phyloP scores from a whole-genome alignment of 1,140 invertebrate species.

The Pseudobourletiella spinata region DNA sequence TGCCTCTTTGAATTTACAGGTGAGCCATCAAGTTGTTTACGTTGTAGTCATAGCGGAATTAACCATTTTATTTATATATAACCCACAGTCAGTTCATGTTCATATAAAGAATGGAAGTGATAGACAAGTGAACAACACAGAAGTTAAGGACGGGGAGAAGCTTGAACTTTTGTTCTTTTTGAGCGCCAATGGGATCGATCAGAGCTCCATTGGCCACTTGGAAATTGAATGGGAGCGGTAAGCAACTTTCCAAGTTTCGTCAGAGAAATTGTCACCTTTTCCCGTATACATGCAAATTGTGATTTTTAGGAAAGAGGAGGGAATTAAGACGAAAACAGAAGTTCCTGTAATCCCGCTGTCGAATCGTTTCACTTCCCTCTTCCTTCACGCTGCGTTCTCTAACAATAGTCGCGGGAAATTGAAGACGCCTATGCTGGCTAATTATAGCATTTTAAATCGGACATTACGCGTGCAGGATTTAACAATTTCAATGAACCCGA shows the following conservation, averaged over 20 bases:
- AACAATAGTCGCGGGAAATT: conserved; percentile 40
- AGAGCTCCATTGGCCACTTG: conserved; percentile 6
- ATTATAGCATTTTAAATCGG: conserved; percentile 63
- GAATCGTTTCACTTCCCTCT: conserved; percentile 57
- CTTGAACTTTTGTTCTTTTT: not conserved
- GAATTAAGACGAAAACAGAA: conserved; percentile 40
- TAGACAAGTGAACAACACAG: too few relatives aligned
- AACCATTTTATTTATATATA: too few relatives aligned
- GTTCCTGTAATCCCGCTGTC: conserved; percentile 42
- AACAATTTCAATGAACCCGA: conserved; percentile 64
- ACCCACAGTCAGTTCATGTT: too few relatives aligned
- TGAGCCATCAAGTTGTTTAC: too few relatives aligned
- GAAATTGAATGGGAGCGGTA: conserved; percentile 19
- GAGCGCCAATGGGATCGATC: not conserved
- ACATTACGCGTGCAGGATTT: conserved; percentile 61
- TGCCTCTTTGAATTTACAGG: not conserved
- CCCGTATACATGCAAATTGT: not conserved
- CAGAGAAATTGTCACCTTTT: not conserved
- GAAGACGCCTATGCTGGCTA: conserved; percentile 50
- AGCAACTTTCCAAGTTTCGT: not conserved
- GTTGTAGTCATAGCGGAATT: too few relatives aligned
- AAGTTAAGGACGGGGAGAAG: conserved; percentile 5
- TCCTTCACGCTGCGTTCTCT: conserved; percentile 60
- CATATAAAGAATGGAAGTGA: too few relatives aligned
- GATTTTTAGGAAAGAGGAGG: too few relatives aligned